Conservation (phyloP, 2,888 invertebrate genomes). For the Myathropa florea region DNA sequence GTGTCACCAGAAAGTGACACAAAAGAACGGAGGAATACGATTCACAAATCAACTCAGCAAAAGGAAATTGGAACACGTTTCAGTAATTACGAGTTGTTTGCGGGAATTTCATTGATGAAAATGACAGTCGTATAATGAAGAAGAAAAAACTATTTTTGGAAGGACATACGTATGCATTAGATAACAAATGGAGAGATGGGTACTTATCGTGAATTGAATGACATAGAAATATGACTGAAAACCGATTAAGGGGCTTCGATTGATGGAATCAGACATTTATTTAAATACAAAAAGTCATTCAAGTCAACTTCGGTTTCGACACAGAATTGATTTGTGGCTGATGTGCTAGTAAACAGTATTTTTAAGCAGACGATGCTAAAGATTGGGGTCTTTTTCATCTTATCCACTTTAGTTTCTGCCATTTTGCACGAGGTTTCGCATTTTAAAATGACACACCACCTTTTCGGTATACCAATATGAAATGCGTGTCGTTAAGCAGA, state of each 20-base stretch:
- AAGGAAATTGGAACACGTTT: slow-evolving; percentile 15
- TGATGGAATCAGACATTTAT: neutral
- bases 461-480: too few relatives aligned
- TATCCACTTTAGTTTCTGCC: too few relatives aligned
- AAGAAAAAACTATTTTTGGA: neutral
- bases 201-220: neutral
- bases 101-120: neutral
- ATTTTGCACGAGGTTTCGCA: too few relatives aligned
- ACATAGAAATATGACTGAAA: neutral
- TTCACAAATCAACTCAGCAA: neutral
- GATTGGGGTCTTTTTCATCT: too few relatives aligned
- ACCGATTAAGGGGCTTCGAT: neutral
- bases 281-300: too few relatives aligned
- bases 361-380: too few relatives aligned
- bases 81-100: slow-evolving; percentile 1
- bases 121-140: too few relatives aligned
- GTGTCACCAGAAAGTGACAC: neutral
- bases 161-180: neutral
- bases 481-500: too few relatives aligned
- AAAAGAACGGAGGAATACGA: neutral
- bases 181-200: neutral
- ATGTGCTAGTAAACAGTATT: too few relatives aligned
- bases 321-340: too few relatives aligned
- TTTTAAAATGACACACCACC: too few relatives aligned
- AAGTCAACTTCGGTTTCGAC: too few relatives aligned